Base-by-base conservation (phyloP, 2,113 vertebrate species). In the Coryphaenoides rupestris region DNA sequence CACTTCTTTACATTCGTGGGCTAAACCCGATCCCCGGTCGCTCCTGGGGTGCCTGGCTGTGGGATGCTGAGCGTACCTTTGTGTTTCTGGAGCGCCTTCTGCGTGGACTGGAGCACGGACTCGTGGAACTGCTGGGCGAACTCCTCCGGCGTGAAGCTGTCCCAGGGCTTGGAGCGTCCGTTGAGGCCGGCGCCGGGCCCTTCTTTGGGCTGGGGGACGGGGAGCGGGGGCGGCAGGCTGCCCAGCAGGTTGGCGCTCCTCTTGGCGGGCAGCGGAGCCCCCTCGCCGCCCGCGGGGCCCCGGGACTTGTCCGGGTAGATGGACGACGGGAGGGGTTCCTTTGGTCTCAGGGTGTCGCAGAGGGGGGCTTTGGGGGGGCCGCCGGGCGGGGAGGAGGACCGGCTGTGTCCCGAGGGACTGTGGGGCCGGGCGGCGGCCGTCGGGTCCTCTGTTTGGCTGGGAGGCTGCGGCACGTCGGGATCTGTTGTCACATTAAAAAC, bases 81-180 rank as follows among this genome's bases (percentile, higher is more conserved):
- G 80, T 98, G 95, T 87, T 97, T 98, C 91, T 98, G 96, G 85
- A 98, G 77, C 1, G 97, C 95, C 78, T 97, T 98, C 90, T 99
- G 97, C 0, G 96, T 99, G 73, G 96, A 98, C 91, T 99, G 97
- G 74, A 99, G 90, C 76, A 99, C 97, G 0, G 97, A 99, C 78
- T 98, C 96, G 0, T 99, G 97, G 86, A 99, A 99, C 88, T 99
- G 96, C 66, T 98, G 97, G n/a, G 97, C 96, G 1, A 98, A 99
- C 77, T 98, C 96, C 76, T 98, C 97, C 0, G 96, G 95, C 2
- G 94, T 87, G 85, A 98, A 96, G 61, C 92, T 96, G 33, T 98
- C 96, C 97, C 96, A 98, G 4, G 94, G 90, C 85, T 95, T 95
- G 88, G 88, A 94, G 89, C 92, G 95, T 59, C 96, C 96, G 0